Evolutionary conservation across 2,797 vertebrate species (phyloP).

Genomic region (Liparis tanakae): DNA sequence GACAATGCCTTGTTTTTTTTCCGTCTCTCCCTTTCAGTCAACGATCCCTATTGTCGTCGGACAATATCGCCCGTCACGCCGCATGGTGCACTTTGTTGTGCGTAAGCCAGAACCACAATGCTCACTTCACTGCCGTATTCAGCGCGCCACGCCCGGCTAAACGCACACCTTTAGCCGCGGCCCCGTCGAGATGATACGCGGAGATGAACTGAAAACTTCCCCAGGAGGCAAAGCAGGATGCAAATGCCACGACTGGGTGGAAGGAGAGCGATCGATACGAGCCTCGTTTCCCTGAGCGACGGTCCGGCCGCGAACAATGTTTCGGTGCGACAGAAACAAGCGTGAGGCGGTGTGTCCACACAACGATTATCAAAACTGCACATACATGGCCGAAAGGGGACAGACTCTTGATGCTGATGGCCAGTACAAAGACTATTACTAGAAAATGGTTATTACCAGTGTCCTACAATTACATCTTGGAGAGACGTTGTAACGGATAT

Average conservation of each 20-base stretch:
- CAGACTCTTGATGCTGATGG: too few species aligned
- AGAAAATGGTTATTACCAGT: too few species aligned
- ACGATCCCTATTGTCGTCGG: slow-evolving; percentile 31
- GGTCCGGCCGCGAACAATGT: slow-evolving; percentile 61
- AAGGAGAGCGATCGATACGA: slow-evolving; percentile 66
- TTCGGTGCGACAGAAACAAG: slow-evolving; percentile 39
- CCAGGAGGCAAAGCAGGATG: slow-evolving; percentile 83
- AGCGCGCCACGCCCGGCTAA: slow-evolving; percentile 12
- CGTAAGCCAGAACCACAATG: slow-evolving; percentile 26
- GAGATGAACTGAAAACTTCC: slow-evolving; percentile 30
- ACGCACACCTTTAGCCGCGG: background rate
- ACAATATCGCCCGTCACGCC: slow-evolving; percentile 28
- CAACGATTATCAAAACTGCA: slow-evolving; percentile 9
- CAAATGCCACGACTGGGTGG: slow-evolving; percentile 72
- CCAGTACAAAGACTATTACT: too few species aligned
- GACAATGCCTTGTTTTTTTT: slow-evolving; percentile 42
- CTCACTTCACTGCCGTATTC: slow-evolving; percentile 30
- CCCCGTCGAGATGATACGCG: background rate
- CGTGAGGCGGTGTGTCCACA: slow-evolving; percentile 6
- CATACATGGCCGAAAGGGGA: too few species aligned
- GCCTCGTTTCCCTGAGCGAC: slow-evolving; percentile 69
- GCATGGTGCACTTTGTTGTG: slow-evolving; percentile 32
- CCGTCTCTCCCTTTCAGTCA: slow-evolving; percentile 28
- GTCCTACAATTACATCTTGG: too few species aligned
- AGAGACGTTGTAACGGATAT: too few species aligned